Evolutionary conservation across 2,888 invertebrate genomes (phyloP).

Genomic region (Agelastica alni): DNA sequence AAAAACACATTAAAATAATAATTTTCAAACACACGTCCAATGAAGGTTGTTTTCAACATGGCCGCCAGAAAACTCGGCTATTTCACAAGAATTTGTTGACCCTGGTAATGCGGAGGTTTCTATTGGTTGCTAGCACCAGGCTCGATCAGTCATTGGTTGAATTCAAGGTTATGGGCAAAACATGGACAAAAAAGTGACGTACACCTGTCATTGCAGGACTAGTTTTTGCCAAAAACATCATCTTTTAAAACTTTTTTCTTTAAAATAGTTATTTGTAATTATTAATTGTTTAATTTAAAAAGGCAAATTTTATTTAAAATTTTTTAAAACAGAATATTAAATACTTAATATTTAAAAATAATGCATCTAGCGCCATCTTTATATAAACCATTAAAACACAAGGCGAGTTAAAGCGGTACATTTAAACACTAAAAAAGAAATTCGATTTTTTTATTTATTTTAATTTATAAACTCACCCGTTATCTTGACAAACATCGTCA

Average conservation of each 20-base stretch:
- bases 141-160: constrained; percentile 52
- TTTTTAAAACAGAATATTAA: too few species aligned
- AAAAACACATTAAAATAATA: constrained; percentile 49
- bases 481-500: constrained; percentile 31
- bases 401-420: neutral
- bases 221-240: constrained; percentile 3
- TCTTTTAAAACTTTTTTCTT: neutral
- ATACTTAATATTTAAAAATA: too few species aligned
- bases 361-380: constrained; percentile 5
- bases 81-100: constrained; percentile 60
- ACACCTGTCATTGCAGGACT: constrained; percentile 53
- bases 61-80: constrained; percentile 58
- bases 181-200: constrained; percentile 49
- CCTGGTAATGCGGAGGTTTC: constrained; percentile 53
- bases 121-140: constrained; percentile 53
- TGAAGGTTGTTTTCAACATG: constrained; percentile 60
- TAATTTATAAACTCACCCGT: constrained; percentile 32
- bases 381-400: neutral
- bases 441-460: neutral
- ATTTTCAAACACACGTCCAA: constrained; percentile 56
- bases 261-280: too few species aligned
- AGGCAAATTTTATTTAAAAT: too few species aligned
- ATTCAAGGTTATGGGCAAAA: constrained; percentile 59
- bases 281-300: too few species aligned
- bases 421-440: constrained; percentile 3